Conservation (phyloP, 2,888 invertebrate species). For the Antitype chi region DNA sequence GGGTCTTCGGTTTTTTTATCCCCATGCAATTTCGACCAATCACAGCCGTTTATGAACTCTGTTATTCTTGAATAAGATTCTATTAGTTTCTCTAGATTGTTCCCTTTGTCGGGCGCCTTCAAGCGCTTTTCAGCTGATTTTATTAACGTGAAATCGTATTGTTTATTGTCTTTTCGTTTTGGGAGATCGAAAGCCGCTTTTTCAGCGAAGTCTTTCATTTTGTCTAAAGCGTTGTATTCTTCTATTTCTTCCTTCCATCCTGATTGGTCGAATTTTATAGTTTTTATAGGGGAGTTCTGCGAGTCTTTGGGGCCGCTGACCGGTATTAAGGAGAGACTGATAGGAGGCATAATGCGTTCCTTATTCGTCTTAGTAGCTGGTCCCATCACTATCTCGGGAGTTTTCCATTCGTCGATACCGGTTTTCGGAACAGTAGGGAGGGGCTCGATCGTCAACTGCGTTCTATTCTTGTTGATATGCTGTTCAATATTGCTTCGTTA, state of each 20-base stretch:
- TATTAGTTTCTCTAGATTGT: conserved; percentile 84
- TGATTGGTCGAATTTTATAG: conserved; percentile 79
- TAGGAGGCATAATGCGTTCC: conserved; percentile 87
- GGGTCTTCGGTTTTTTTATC: conserved; percentile 81
- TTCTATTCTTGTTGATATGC: conserved; percentile 89
- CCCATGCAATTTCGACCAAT: conserved; percentile 84
- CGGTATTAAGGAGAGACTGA: conserved; percentile 87
- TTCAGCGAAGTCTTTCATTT: conserved; percentile 89
- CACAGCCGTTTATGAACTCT: conserved; percentile 88
- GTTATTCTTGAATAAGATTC: conserved; percentile 87
- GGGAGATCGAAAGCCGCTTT: conserved; percentile 87
- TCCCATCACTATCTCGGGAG: conserved; percentile 82
- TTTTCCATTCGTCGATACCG: conserved; percentile 81
- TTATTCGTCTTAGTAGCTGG: conserved; percentile 78
- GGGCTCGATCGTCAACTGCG: conserved; percentile 88
- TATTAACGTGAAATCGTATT: conserved; percentile 63
- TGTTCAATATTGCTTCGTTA: conserved; percentile 81
- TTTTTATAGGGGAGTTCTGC: conserved; percentile 80
- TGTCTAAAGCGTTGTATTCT: conserved; percentile 88
- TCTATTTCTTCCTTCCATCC: conserved; percentile 82
- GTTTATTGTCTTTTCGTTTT: conserved; percentile 78
- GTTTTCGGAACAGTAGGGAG: conserved; percentile 79
- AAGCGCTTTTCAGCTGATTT: conserved; percentile 75
- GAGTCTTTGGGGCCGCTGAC: conserved; percentile 82
- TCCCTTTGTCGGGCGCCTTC: conserved; percentile 79